Base-by-base conservation (phyloP, 30 jellyfish, hydroid and myxozoan genomes). In the Pelagia noctiluca region DNA sequence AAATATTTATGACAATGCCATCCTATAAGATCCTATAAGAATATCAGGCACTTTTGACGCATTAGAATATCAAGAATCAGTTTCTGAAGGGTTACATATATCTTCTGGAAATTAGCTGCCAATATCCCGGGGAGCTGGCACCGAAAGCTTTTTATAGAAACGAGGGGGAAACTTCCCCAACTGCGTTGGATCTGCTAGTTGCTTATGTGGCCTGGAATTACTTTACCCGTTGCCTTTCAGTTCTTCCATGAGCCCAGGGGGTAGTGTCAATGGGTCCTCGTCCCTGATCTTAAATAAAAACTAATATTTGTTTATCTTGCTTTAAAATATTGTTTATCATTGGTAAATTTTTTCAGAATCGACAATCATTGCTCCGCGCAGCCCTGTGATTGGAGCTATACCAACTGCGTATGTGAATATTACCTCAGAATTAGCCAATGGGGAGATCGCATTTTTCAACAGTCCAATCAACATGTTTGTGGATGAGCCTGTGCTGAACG, bases 391-490 rank as follows among this genome's bases (percentile, higher is more conserved):
- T 72, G 96, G 94, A 0, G 53, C 13, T 4, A 84, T 70, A 2
- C 54, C 54, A 5, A 36, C 85, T 53, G 47, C 79, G 26, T 65
- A 11, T 63, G 78, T 94, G 28, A 94, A 94, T 76, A 72, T 94
- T 1, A 82, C 99, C 10, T 35, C 80, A 26, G 64, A 75, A 18
- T 71, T 88, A 31, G 97, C 99, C 29, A 87, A 94, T 74, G 97
- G 99, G 4, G 99, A 94, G 75, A 83, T 94, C 30, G 92, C 97
- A 1, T 88, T 94, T 70, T 85, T 48, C 54, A 71, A 72, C 54
- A 71, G 42, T 64, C 96, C 99, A 21, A 84, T 83, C 3, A 63
- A 53, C 28, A 2, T 76, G 53, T 35, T 13, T 3, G 91, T 94
- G 37, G 31, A 68, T 62, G 99, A 94, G 65, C 97, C 96, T 2